Percentiles rank a stretch among this genome's conserved stretches.
phyloP scores from a whole-genome alignment of 1,140 invertebrate species.

The Danaus plexippus region DNA sequence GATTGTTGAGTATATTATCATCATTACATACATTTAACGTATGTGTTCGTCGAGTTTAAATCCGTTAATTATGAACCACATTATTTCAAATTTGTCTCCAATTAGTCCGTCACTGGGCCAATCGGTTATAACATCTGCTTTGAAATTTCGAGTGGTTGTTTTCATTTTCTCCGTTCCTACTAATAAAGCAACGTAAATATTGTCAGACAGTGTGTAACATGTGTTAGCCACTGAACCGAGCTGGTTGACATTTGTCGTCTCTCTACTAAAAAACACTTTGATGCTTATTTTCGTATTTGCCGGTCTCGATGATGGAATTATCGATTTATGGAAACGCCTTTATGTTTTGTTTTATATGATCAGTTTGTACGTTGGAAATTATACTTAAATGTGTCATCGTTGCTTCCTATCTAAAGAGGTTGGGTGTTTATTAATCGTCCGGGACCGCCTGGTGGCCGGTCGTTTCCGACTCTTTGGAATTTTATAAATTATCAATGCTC shows the following conservation, averaged over 20 bases:
- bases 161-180: slow-evolving; percentile 49
- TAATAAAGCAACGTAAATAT: slow-evolving; percentile 67
- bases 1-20: too few relatives aligned
- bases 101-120: slow-evolving; percentile 40
- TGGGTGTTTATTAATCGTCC: slow-evolving; percentile 51
- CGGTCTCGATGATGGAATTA: slow-evolving; percentile 58
- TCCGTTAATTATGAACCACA: slow-evolving; percentile 25
- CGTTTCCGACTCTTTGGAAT: slow-evolving; percentile 30
- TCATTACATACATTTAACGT: slow-evolving; percentile 5
- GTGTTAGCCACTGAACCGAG: slow-evolving; percentile 55
- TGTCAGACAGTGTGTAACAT: slow-evolving; percentile 67
- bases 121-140: slow-evolving; percentile 52
- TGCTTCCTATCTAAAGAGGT: slow-evolving; percentile 58
- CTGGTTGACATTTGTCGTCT: slow-evolving; percentile 61
- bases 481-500: slow-evolving; percentile 19
- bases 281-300: slow-evolving; percentile 69
- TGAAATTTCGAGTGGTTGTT: slow-evolving; percentile 51
- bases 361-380: slow-evolving; percentile 48
- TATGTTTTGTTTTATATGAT: slow-evolving; percentile 47
- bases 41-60: slow-evolving; percentile 5
- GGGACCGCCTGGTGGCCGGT: slow-evolving; percentile 32
- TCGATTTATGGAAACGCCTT: slow-evolving; percentile 59
- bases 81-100: slow-evolving; percentile 42
- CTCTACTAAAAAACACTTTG: slow-evolving; percentile 64
- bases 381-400: slow-evolving; percentile 62